Percentiles rank a stretch among this genome's conserved stretches.
Evolutionary conservation across 1,140 invertebrate species (phyloP).

Genomic region (Leptopilina boulardi): DNA sequence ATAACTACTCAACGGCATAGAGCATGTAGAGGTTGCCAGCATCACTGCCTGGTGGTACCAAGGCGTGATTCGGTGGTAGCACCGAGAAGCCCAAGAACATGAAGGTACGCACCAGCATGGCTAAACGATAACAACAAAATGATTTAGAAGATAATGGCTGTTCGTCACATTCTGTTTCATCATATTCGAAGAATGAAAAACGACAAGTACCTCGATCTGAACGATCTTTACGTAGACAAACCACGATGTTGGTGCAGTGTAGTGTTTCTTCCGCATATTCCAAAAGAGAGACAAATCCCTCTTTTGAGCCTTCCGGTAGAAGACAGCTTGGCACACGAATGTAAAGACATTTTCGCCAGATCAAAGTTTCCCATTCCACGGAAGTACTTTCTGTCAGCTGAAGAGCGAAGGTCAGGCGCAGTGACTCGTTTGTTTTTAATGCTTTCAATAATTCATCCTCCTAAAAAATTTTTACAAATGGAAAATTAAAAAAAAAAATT

Average conservation of each 20-base stretch:
- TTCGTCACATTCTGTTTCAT: conserved; percentile 41
- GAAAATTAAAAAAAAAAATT: too few species aligned
- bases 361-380: conserved; percentile 89
- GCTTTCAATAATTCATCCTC: conserved; percentile 79
- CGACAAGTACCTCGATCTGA: conserved; percentile 82
- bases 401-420: conserved; percentile 86
- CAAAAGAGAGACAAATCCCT: conserved; percentile 93
- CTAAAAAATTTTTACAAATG: conserved; percentile 57
- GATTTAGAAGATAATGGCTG: conserved; percentile 40
- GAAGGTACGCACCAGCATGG: conserved; percentile 92
- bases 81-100: conserved; percentile 96
- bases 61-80: conserved; percentile 87
- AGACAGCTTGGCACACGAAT: conserved; percentile 90
- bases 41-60: conserved; percentile 81
- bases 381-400: conserved; percentile 85
- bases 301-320: conserved; percentile 92
- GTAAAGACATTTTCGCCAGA: conserved; percentile 88
- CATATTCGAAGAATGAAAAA: conserved; percentile 46
- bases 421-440: conserved; percentile 78
- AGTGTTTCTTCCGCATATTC: conserved; percentile 97
- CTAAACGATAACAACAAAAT: conserved; percentile 75
- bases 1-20: conserved; percentile 85
- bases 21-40: conserved; percentile 86
- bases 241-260: conserved; percentile 86
- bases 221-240: conserved; percentile 90